Evolutionary conservation across 2,888 invertebrate species (phyloP), one percentile per base, ranked within the genome.

Genomic region (Drosophila pegasa): DNA sequence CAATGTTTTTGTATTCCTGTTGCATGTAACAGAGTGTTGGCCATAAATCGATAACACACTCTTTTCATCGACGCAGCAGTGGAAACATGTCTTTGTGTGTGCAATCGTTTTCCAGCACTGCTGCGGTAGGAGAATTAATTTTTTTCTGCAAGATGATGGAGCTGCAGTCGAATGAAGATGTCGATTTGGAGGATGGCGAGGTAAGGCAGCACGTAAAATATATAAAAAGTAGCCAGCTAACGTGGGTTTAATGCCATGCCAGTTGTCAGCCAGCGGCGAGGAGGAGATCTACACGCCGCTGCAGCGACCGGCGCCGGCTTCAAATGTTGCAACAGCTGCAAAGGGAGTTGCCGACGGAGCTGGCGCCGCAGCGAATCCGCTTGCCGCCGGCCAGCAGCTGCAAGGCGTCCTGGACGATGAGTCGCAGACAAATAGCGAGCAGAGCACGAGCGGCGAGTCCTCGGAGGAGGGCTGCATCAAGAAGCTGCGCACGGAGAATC

Each of bases 141-240:
- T 80, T 80, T 63, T 79, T 59, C 40, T 35, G 45, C 67, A 71
- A 77, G 61, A 82, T 82, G 76, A 80, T 89, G 86, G 89, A 89
- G 63, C 57, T 75, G 71, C 69, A 78, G 58, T 57, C 78, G 20
- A 89, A 94, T 82, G 93, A 94, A 78, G 94, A 75, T 68, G 56
- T 93, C 74, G 95, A 95, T 90, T 92, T 94, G 68, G 94, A 95
- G 89, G 95, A 95, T 70, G 95, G 95, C 85, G 95, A 95, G 94
- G 95, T 95, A 92, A 93, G 92, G 68, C 20, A 22, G 29, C 16
- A 12, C 5, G 16, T 10, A 5, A 43, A 22, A 50, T n/a, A 8
- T 6, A 10, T 5, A n/a, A 33, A 12, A 9, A 18, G 22, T 7
- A 31, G 12, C 0, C 38, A 16, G n/a, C 14, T 22, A 54, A 20